Conservation (phyloP, 2,113 vertebrate species). For the Lepisosteus oculatus region DNA sequence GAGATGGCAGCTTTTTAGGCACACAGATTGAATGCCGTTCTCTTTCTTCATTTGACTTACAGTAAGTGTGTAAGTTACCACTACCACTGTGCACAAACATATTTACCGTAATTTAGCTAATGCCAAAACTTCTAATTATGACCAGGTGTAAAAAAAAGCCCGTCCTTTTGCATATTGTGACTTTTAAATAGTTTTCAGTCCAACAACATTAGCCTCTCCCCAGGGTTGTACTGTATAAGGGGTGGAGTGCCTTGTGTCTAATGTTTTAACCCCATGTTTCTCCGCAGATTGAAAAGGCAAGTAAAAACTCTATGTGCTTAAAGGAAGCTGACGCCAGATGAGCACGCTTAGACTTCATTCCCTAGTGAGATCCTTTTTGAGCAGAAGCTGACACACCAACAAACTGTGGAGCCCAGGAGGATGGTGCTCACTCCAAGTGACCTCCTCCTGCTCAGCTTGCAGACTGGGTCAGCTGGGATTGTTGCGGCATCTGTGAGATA, state of each 20-base stretch:
- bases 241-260: conserved; percentile 26
- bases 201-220: conserved; percentile 45
- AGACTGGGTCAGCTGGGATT: no score
- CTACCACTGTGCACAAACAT: conserved; percentile 27
- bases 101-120: conserved; percentile 32
- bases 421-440: no score
- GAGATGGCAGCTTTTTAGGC: conserved; percentile 27
- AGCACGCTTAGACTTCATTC: no score
- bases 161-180: conserved; percentile 51
- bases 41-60: conserved; percentile 18
- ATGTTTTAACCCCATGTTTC: no score
- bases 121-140: conserved; percentile 45
- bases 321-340: no score
- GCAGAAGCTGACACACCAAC: no score
- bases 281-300: no score
- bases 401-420: no score
- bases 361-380: no score
- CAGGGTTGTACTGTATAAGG: conserved; percentile 29
- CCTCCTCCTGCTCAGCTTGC: no score
- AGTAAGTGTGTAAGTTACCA: conserved; percentile 20
- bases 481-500: no score
- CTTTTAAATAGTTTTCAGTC: conserved; percentile 58
- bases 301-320: no score
- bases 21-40: conserved; percentile 18
- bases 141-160: conserved; percentile 65